phyloP scores from a whole-genome alignment of 2,113 vertebrate species.

The Cinclus mexicanus region DNA sequence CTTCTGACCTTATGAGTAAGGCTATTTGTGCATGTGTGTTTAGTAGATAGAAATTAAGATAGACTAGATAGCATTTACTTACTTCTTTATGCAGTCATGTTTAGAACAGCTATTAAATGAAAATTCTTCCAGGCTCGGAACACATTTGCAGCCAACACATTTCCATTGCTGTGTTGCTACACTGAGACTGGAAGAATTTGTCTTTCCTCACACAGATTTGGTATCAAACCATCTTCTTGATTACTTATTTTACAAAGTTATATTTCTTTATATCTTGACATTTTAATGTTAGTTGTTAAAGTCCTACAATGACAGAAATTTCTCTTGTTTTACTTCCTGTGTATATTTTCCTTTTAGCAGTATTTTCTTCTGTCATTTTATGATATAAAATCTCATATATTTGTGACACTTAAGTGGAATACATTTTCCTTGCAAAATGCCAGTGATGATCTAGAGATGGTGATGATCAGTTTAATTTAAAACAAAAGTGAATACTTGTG shows the following conservation, averaged over 20 bases:
- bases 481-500: neutral
- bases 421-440: neutral
- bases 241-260: neutral
- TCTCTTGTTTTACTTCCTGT: neutral
- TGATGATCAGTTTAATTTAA: neutral
- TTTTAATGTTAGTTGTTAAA: neutral
- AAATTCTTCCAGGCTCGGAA: neutral
- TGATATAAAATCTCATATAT: neutral
- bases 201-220: neutral
- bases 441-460: neutral
- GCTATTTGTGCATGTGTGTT: neutral
- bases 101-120: neutral
- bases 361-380: neutral
- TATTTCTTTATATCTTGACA: neutral
- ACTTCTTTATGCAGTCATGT: neutral
- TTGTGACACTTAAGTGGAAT: conserved; percentile 4
- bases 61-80: neutral
- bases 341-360: neutral
- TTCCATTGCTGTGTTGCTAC: neutral
- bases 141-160: neutral
- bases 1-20: neutral
- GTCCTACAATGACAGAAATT: neutral
- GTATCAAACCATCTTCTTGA: neutral
- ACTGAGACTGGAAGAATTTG: neutral
- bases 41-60: neutral